Percentiles rank a stretch among this genome's conserved stretches.
Evolutionary conservation across 2,888 invertebrate species (phyloP).

Genomic region (Drosophila tanythrix): DNA sequence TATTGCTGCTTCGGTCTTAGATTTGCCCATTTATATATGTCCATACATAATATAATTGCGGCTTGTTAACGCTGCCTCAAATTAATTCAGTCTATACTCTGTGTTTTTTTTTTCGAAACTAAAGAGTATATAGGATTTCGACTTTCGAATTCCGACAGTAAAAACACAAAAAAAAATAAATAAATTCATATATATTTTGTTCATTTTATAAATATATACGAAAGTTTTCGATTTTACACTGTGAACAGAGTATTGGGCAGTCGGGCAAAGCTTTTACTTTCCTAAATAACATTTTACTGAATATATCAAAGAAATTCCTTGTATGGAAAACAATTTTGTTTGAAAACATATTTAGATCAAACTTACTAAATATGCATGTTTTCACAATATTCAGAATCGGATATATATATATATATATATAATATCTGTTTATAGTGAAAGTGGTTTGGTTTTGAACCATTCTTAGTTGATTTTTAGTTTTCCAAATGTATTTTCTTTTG

Average conservation of each 20-base stretch:
- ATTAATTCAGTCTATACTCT: neutral
- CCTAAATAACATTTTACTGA: neutral
- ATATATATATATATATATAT: no score
- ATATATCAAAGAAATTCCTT: neutral
- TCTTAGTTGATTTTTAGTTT: neutral
- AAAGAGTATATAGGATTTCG: neutral
- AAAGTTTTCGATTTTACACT: neutral
- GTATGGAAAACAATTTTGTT: neutral
- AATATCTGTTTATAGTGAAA: neutral
- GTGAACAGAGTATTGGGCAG: neutral
- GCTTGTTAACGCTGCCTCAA: neutral
- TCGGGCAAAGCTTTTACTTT: neutral
- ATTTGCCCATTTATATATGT: slow-evolving; percentile 35
- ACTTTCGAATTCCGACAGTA: neutral
- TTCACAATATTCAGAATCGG: neutral
- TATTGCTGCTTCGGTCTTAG: slow-evolving; percentile 11
- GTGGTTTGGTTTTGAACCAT: neutral
- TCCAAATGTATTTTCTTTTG: neutral
- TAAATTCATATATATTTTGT: neutral
- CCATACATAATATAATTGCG: slow-evolving; percentile 23
- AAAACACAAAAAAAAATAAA: neutral
- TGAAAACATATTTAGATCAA: neutral
- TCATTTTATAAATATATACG: neutral
- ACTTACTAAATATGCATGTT: neutral
- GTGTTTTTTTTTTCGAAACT: neutral